Evolutionary conservation across 2,888 invertebrate genomes (phyloP).

Genomic region (Gastrophysa polygoni): DNA sequence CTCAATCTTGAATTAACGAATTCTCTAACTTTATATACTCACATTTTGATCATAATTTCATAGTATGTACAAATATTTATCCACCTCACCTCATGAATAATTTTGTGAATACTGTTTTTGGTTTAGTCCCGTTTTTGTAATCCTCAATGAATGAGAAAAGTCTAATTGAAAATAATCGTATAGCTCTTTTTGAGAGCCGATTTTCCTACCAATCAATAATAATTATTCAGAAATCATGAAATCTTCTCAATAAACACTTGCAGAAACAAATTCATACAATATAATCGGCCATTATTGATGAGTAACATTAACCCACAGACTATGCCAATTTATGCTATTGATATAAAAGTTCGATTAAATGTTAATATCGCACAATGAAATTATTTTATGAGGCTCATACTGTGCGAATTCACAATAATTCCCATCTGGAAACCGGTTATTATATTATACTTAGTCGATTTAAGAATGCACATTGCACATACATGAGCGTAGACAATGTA

Average conservation of each 20-base stretch:
- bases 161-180: no score
- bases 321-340: constrained; percentile 7
- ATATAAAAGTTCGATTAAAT: constrained; percentile 14
- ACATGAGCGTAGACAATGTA: background rate
- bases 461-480: background rate
- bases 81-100: no score
- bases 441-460: background rate
- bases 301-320: background rate
- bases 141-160: no score
- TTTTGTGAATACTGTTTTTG: no score
- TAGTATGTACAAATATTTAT: no score
- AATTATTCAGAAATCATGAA: background rate
- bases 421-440: constrained; percentile 11
- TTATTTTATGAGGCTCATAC: constrained; percentile 13
- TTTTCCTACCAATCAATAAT: no score
- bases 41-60: no score
- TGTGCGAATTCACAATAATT: constrained; percentile 16
- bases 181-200: no score
- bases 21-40: no score
- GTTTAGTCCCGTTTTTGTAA: no score
- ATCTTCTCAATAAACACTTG: background rate
- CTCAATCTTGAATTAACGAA: no score
- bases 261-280: background rate
- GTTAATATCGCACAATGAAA: constrained; percentile 8
- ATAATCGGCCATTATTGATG: background rate